Evolutionary conservation across 2,797 vertebrate genomes (phyloP).

Genomic region (Mareca strepera): DNA sequence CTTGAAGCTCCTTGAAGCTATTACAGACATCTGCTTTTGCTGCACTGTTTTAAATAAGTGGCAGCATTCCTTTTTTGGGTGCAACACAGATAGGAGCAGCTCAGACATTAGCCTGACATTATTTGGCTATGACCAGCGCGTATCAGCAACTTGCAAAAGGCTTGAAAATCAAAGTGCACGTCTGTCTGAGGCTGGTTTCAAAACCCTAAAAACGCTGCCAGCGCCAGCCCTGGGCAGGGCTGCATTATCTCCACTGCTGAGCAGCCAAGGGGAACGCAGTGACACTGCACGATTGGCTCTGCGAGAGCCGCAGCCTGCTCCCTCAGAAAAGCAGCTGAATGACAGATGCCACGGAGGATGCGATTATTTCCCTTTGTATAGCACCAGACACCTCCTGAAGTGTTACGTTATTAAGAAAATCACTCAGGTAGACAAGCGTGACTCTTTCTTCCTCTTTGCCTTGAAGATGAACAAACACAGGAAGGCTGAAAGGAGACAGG

Average conservation of each 20-base stretch:
- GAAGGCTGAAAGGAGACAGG: background rate
- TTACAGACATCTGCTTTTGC: conserved; percentile 32
- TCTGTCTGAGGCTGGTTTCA: background rate
- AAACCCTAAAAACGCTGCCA: conserved; percentile 18
- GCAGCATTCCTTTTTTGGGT: background rate
- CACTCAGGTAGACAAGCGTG: background rate
- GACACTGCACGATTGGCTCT: background rate
- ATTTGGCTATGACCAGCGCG: background rate
- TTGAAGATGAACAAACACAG: background rate
- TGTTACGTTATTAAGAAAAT: background rate
- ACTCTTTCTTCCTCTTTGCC: background rate
- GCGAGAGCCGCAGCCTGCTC: background rate
- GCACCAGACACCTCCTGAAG: background rate
- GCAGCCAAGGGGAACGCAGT: background rate
- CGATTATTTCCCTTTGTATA: background rate
- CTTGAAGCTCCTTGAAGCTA: conserved; percentile 27
- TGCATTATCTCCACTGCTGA: background rate
- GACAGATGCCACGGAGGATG: background rate
- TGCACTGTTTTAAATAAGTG: background rate
- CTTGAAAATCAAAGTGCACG: background rate
- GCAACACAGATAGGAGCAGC: background rate
- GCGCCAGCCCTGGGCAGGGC: background rate
- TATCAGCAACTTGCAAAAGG: background rate
- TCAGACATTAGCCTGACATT: background rate
- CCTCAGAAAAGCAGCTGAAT: background rate